Evolutionary conservation across 2,888 invertebrate species (phyloP).

Genomic region (Philaethria dido): DNA sequence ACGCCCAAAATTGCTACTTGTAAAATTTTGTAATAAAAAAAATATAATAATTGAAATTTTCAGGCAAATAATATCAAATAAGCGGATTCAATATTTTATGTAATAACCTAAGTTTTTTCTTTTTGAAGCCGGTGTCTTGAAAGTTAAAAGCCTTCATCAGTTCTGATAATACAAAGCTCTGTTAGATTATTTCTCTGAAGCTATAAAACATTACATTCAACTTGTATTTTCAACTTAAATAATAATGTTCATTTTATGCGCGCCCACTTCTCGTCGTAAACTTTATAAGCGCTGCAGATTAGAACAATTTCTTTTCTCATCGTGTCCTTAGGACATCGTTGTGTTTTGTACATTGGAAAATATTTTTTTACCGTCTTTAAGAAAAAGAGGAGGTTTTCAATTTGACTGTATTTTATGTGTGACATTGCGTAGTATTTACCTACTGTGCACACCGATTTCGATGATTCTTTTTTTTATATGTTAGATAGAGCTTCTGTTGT

Average conservation of each 20-base stretch:
- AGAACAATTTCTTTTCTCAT: slow-evolving; percentile 11
- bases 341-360: background rate
- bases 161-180: slow-evolving; percentile 25
- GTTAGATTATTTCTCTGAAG: slow-evolving; percentile 55
- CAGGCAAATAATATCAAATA: too few relatives aligned
- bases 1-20: background rate
- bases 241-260: slow-evolving; percentile 60
- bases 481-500: too few relatives aligned
- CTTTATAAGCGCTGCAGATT: slow-evolving; percentile 19
- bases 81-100: too few relatives aligned
- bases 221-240: slow-evolving; percentile 59
- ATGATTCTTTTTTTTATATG: too few relatives aligned
- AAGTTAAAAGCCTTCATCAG: slow-evolving; percentile 9
- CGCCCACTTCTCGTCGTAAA: slow-evolving; percentile 61
- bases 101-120: background rate
- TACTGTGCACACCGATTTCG: too few relatives aligned
- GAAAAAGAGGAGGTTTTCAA: too few relatives aligned
- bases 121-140: background rate
- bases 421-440: too few relatives aligned
- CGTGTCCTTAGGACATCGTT: background rate
- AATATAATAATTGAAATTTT: too few relatives aligned
- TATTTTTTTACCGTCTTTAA: too few relatives aligned
- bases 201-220: slow-evolving; percentile 53
- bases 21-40: background rate
- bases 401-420: too few relatives aligned